These are phyloP conservation scores for Eumaeus atala DNA, from an alignment of 1,140 invertebrate species.

Conservation along the genomic window DNA sequence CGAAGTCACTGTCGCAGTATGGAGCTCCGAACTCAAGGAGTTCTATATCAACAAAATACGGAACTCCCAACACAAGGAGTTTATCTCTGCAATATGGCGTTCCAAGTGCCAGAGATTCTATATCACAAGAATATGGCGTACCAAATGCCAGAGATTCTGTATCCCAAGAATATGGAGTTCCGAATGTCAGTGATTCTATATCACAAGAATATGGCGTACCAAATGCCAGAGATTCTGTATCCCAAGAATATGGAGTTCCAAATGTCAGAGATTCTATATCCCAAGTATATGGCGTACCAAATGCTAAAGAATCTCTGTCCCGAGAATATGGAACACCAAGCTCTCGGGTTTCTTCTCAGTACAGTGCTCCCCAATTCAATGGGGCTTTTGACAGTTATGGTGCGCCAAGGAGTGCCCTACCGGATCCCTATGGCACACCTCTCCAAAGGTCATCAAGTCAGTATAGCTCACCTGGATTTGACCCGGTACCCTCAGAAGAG, in stretches of 20 bases:
- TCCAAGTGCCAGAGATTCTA: neutral
- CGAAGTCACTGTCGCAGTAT: constrained; percentile 28
- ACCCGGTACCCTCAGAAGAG: constrained; percentile 35
- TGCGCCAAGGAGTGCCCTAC: constrained; percentile 1
- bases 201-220: constrained; percentile 14
- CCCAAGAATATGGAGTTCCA: constrained; percentile 21
- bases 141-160: constrained; percentile 5
- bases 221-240: neutral
- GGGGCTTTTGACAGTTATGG: constrained; percentile 7
- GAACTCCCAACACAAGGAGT: constrained; percentile 25
- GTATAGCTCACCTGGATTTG: constrained; percentile 32
- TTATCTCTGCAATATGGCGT: constrained; percentile 21
- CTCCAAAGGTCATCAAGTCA: constrained; percentile 25
- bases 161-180: constrained; percentile 9
- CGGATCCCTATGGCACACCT: constrained; percentile 36
- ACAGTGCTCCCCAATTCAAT: constrained; percentile 25
- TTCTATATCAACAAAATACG: constrained; percentile 21
- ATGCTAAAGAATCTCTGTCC: constrained; percentile 23
- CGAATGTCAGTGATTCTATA: neutral
- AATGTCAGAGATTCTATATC: constrained; percentile 21
- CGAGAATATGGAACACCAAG: constrained; percentile 34
- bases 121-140: constrained; percentile 15
- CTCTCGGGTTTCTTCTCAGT: constrained; percentile 30
- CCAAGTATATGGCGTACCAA: constrained; percentile 27
- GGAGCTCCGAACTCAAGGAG: constrained; percentile 22